Evolutionary conservation across 2,797 vertebrate genomes (phyloP).

Genomic region (Dipus sagitta): DNA sequence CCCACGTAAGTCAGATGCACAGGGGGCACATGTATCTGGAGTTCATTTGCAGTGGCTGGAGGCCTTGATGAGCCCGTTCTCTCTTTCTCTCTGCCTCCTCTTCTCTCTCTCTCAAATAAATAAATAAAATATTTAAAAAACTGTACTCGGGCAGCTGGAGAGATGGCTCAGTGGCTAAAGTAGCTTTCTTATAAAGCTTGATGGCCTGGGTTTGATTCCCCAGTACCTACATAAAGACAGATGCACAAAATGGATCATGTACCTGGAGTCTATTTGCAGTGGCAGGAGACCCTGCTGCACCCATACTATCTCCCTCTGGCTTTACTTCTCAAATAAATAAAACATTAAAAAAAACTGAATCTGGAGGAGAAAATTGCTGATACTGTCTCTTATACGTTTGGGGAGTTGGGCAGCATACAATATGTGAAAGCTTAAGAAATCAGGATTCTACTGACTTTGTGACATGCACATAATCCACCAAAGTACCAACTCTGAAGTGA

Average conservation of each 20-base stretch:
- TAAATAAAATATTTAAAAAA: no score
- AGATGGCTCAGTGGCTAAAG: background rate
- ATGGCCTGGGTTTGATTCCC: background rate
- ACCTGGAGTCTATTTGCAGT: no score
- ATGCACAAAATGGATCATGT: no score
- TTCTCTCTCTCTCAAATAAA: no score
- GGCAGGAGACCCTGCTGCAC: no score
- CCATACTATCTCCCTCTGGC: no score
- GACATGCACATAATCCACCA: accelerated
- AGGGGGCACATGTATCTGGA: no score
- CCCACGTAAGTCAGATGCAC: no score
- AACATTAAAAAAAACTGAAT: background rate
- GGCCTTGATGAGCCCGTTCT: no score
- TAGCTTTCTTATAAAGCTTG: background rate
- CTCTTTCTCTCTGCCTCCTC: no score
- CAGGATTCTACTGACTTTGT: background rate
- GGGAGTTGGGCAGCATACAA: background rate
- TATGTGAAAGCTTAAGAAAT: background rate
- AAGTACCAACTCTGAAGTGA: background rate
- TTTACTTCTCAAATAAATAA: no score
- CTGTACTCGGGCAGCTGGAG: background rate
- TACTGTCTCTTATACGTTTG: background rate
- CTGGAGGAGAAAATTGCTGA: background rate
- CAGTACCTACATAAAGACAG: background rate
- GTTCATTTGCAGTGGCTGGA: no score